Conservation (phyloP, 2,888 invertebrate genomes). For the Druceiella hillmani region DNA sequence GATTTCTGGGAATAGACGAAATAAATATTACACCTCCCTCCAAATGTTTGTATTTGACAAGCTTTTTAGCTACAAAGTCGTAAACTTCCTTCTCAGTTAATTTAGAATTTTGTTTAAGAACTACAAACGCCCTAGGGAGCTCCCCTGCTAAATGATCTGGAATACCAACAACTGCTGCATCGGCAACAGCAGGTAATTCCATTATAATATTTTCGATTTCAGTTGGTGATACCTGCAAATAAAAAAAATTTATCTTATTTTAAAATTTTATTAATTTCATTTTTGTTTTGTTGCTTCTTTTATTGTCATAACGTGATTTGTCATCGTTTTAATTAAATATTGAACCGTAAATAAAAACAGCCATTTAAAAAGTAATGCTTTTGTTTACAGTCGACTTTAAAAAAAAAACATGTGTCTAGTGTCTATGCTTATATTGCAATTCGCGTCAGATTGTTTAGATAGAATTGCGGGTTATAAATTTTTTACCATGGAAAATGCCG, state of each 20-base stretch:
- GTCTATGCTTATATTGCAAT: too few species aligned
- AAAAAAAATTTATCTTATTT: too few species aligned
- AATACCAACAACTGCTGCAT: conserved; percentile 75
- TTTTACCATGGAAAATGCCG: conserved; percentile 83
- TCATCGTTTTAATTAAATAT: too few species aligned
- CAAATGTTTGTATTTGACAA: conserved; percentile 67
- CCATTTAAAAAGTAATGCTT: too few species aligned
- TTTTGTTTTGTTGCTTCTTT: too few species aligned
- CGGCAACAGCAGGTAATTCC: conserved; percentile 64
- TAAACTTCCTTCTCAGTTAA: conserved; percentile 54
- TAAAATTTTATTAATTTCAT: too few species aligned
- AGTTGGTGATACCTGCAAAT: conserved; percentile 72
- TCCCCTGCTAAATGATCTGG: conserved; percentile 67
- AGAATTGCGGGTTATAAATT: too few species aligned
- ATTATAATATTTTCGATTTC: conserved; percentile 75
- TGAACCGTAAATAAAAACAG: too few species aligned
- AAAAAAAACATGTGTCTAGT: too few species aligned
- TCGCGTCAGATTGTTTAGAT: too few species aligned
- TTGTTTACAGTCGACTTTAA: too few species aligned
- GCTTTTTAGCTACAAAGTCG: conserved; percentile 55
- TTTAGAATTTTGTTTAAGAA: conserved; percentile 50
- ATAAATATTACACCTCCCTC: conserved; percentile 66
- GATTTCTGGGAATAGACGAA: conserved; percentile 65
- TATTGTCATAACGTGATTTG: too few species aligned
- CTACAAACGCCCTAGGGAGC: conserved; percentile 69